phyloP scores from a whole-genome alignment of 2,113 vertebrate species.

The Mirounga angustirostris region DNA sequence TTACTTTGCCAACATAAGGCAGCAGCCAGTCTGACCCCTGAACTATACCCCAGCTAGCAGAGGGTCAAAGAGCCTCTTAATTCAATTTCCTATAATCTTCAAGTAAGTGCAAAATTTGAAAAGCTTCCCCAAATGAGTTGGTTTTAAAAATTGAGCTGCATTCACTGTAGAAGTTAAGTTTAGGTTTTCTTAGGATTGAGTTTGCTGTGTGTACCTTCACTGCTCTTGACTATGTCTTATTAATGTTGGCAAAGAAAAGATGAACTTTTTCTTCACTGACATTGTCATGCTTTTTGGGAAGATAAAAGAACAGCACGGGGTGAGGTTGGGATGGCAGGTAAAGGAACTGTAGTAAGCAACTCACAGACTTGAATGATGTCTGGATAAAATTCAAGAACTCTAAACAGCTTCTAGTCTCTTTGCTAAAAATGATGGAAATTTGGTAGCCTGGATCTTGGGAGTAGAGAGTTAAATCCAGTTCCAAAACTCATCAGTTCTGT shows the following conservation, averaged over 20 bases:
- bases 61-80: slow-evolving; percentile 56
- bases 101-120: slow-evolving; percentile 63
- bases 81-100: slow-evolving; percentile 62
- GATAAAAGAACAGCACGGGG: not conserved
- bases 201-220: not conserved
- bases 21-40: not conserved
- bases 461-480: not conserved
- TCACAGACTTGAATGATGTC: not conserved
- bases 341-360: not conserved
- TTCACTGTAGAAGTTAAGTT: not conserved
- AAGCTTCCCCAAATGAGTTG: slow-evolving; percentile 52
- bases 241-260: not conserved
- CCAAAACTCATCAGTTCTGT: not conserved
- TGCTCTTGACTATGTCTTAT: not conserved
- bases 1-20: slow-evolving; percentile 54
- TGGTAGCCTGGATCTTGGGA: not conserved
- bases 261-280: not conserved
- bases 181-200: not conserved
- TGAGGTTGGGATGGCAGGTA: not conserved
- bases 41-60: slow-evolving; percentile 27
- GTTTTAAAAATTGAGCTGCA: slow-evolving; percentile 47
- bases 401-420: not conserved
- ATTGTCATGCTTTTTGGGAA: not conserved
- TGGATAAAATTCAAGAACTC: not conserved
- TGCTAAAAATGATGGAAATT: not conserved